Percentiles rank a stretch among this genome's conserved stretches.
Conservation (phyloP, 2,113 vertebrate genomes). For the Fregata magnificens region DNA sequence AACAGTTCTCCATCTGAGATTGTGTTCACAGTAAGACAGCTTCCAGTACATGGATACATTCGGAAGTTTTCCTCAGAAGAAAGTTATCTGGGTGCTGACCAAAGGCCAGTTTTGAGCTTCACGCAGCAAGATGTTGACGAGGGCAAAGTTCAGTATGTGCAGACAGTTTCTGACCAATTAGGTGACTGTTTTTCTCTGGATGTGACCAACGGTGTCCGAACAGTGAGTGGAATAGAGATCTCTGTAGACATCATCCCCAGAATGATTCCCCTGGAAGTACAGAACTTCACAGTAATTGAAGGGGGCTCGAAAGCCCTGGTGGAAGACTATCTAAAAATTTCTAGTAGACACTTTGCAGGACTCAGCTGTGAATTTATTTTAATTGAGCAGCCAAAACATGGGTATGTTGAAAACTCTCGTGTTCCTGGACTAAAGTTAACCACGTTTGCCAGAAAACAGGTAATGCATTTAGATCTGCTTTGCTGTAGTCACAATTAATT, state of each 20-base stretch:
- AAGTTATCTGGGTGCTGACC: constrained; percentile 60
- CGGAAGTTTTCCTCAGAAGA: constrained; percentile 71
- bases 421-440: constrained; percentile 75
- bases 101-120: constrained; percentile 77
- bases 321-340: constrained; percentile 79
- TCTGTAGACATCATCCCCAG: constrained; percentile 82
- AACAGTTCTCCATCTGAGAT: constrained; percentile 83
- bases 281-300: constrained; percentile 85
- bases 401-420: constrained; percentile 80
- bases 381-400: constrained; percentile 78
- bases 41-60: constrained; percentile 80
- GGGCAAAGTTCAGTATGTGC: constrained; percentile 85
- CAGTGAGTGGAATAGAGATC: constrained; percentile 75
- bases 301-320: constrained; percentile 79
- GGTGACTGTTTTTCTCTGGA: constrained; percentile 80
- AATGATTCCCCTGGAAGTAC: constrained; percentile 80
- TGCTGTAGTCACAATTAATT: neutral
- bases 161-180: constrained; percentile 67
- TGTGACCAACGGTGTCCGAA: constrained; percentile 78
- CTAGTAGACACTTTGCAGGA: constrained; percentile 79
- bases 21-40: constrained; percentile 73
- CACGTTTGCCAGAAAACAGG: constrained; percentile 88
- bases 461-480: constrained; percentile 34
- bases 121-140: constrained; percentile 82
- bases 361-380: constrained; percentile 84